These are phyloP conservation scores for Magallana nippona DNA, from an alignment of 2,888 invertebrate genomes.

Conservation along the genomic window DNA sequence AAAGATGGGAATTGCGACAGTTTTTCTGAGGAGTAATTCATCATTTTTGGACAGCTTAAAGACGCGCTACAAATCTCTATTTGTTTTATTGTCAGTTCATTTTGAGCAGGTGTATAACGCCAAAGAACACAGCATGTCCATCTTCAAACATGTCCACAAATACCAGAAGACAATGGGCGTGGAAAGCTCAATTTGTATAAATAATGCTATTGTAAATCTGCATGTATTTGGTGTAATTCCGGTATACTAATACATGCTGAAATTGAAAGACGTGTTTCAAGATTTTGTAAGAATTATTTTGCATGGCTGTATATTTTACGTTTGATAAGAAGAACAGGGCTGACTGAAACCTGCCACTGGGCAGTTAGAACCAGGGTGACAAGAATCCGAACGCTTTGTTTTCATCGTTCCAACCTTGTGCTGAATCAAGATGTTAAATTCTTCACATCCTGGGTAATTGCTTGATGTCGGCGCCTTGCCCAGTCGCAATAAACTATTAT, in stretches of 20 bases:
- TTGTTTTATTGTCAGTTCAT: conserved; percentile 39
- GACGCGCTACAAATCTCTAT: conserved; percentile 36
- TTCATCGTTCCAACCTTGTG: not conserved
- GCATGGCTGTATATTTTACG: too few relatives aligned
- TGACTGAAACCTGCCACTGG: not conserved
- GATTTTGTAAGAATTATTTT: too few relatives aligned
- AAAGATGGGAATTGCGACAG: conserved; percentile 31
- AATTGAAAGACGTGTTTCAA: too few relatives aligned
- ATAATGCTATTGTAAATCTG: too few relatives aligned
- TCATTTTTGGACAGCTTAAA: conserved; percentile 44
- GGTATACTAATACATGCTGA: too few relatives aligned
- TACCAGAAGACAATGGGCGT: too few relatives aligned
- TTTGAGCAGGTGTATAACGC: conserved; percentile 44
- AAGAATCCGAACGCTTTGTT: not conserved
- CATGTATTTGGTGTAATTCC: too few relatives aligned
- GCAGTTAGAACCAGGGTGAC: not conserved
- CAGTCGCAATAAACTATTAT: not conserved
- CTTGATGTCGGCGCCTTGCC: not conserved
- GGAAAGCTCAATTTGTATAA: too few relatives aligned
- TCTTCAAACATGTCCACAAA: conserved; percentile 17
- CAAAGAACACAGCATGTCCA: conserved; percentile 36
- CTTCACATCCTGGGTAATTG: conserved; percentile 3
- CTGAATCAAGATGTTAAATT: not conserved
- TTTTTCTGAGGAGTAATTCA: conserved; percentile 38
- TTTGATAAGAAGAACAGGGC: too few relatives aligned